Evolutionary conservation across 2,797 vertebrate genomes (phyloP).

Genomic region (Botia kubotai): DNA sequence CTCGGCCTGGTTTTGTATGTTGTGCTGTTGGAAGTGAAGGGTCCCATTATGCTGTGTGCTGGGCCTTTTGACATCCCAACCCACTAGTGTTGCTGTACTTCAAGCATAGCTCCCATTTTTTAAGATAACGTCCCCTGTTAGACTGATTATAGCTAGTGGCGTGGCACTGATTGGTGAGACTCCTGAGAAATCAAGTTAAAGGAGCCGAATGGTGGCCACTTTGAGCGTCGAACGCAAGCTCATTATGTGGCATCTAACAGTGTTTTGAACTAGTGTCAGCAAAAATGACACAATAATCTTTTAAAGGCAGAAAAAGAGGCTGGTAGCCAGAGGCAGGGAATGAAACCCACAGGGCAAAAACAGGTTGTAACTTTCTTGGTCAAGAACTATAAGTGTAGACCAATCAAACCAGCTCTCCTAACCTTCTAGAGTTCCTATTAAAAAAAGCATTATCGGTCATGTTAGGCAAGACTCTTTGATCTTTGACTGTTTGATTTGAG

Average conservation of each 20-base stretch:
- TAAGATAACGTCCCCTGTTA: slow-evolving; percentile 57
- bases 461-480: background rate
- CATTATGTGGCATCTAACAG: slow-evolving; percentile 54
- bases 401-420: background rate
- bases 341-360: slow-evolving; percentile 38
- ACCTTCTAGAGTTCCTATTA: slow-evolving; percentile 1
- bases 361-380: slow-evolving; percentile 25
- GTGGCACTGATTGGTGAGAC: slow-evolving; percentile 50
- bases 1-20: slow-evolving; percentile 53
- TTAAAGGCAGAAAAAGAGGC: slow-evolving; percentile 52
- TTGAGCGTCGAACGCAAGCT: slow-evolving; percentile 58
- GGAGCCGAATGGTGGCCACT: slow-evolving; percentile 52
- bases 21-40: slow-evolving; percentile 58
- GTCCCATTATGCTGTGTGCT: slow-evolving; percentile 59
- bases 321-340: slow-evolving; percentile 36
- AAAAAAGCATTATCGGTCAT: background rate
- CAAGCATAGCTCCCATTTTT: slow-evolving; percentile 43
- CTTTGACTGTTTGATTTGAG: background rate
- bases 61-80: slow-evolving; percentile 43
- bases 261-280: slow-evolving; percentile 61
- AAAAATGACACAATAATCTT: slow-evolving; percentile 59
- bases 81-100: slow-evolving; percentile 38
- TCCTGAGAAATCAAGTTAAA: slow-evolving; percentile 48
- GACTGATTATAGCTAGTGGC: slow-evolving; percentile 54
- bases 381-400: slow-evolving; percentile 12